Percentiles rank a stretch among this genome's conserved stretches.
Conservation (phyloP, 2,113 vertebrate genomes). For the Chiloscyllium plagiosum region DNA sequence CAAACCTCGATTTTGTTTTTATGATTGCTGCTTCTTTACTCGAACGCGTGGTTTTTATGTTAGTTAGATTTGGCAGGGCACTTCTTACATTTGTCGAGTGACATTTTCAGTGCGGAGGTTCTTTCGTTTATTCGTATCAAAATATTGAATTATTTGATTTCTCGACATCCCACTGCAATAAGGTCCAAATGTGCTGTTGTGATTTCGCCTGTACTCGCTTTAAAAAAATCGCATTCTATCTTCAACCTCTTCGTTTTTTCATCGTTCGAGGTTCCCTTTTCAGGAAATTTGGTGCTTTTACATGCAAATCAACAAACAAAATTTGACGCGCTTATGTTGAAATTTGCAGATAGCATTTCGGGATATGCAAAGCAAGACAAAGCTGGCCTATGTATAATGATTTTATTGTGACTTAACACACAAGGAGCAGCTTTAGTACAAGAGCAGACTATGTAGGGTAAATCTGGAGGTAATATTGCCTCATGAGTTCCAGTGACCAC, state of each 20-base stretch:
- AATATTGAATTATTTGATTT: neutral
- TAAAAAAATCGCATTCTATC: neutral
- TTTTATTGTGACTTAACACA: neutral
- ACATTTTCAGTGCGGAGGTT: neutral
- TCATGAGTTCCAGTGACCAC: slow-evolving; percentile 23
- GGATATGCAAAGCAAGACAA: neutral
- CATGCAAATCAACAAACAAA: neutral
- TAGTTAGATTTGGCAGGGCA: neutral
- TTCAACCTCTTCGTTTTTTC: neutral
- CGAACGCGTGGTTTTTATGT: neutral
- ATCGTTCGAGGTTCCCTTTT: neutral
- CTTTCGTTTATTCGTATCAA: neutral
- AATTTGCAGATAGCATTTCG: neutral
- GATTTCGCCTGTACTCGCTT: neutral
- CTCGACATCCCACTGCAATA: neutral
- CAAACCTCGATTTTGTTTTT: neutral
- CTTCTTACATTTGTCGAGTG: neutral
- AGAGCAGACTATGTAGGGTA: slow-evolving; percentile 1
- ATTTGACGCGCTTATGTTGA: neutral
- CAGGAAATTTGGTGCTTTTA: neutral
- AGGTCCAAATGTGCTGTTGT: neutral
- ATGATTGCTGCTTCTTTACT: neutral
- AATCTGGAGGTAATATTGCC: slow-evolving; percentile 35
- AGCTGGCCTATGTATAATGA: neutral
- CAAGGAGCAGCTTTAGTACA: neutral